These are phyloP conservation scores for Drosophila baimaii DNA, from an alignment of 1,140 invertebrate genomes.

Conservation along the genomic window DNA sequence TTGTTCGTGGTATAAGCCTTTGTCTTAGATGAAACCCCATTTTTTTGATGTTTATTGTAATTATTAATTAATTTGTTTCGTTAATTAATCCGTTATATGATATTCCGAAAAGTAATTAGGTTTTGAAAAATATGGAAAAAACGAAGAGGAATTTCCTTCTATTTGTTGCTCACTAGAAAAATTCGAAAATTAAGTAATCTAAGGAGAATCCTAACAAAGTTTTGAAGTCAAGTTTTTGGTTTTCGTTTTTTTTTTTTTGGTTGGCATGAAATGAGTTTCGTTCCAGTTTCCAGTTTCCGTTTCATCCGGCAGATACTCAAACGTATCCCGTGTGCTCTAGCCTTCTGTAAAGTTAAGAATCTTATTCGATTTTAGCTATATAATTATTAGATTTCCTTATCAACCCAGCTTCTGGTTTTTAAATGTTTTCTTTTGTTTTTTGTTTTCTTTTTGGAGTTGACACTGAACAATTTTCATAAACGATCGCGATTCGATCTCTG, in stretches of 20 bases:
- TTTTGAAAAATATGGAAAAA: conserved; percentile 70
- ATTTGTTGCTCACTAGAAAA: conserved; percentile 43
- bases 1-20: conserved; percentile 39
- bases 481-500: conserved; percentile 38
- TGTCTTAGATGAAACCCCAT: conserved; percentile 82
- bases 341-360: conserved; percentile 43
- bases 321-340: conserved; percentile 30
- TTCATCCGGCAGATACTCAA: conserved; percentile 42
- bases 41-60: conserved; percentile 79
- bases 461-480: conserved; percentile 61
- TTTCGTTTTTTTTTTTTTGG: conserved; percentile 6
- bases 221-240: conserved; percentile 42
- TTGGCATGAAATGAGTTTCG: conserved; percentile 72
- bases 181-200: conserved; percentile 48
- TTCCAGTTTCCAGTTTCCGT: conserved; percentile 24
- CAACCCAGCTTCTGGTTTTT: conserved; percentile 35
- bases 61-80: conserved; percentile 62
- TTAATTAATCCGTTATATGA: conserved; percentile 58
- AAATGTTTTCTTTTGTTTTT: conserved; percentile 21
- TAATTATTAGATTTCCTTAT: conserved; percentile 48
- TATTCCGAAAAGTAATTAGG: conserved; percentile 74
- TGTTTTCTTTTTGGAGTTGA: conserved; percentile 40
- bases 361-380: conserved; percentile 52
- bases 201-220: conserved; percentile 75
- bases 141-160: conserved; percentile 48